Evolutionary conservation across 2,113 vertebrate genomes (phyloP), one percentile per base, ranked within the genome.

Genomic region (Albula glossodonta): DNA sequence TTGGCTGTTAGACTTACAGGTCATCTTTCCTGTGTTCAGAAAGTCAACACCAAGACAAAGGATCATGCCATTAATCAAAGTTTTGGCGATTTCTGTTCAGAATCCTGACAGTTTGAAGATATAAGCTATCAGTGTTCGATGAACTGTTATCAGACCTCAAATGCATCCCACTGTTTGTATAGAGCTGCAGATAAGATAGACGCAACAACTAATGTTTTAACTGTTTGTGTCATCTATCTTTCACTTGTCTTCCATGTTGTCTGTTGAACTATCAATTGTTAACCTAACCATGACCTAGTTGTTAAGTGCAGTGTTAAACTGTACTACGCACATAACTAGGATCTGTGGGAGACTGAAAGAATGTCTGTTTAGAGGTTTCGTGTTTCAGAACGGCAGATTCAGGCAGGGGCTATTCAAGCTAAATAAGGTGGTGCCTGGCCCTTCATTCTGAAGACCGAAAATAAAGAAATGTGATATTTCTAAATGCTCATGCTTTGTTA

Each of bases 11-110:
- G 31, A 41, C 31, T 41, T 41, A 41, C 31, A 41, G 31, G 31
- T 41, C 31, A 41, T 41, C 53, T 56, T 56, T 56, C 7, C 53
- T 56, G 7, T 56, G 53, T 56, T 12, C 12, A 56, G 53, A 56
- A 56, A 12, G 53, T 56, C 53, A 56, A 56, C 12, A 56, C 6
- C 53, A 9, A 56, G 53, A 56, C 53, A 56, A 56, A 12, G 53
- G 53, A 12, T 56, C 53, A 9, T 56, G 53, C 53, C 53, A 56
- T 56, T 56, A 56, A 95, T 96, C 95, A 96, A 89, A 89, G 90
- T 90, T 92, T 90, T 90, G 92, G 93, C 90, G 93, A 94, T 93
- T 94, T 93, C 92, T 94, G 94, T 94, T 93, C 88, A 86, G 88
- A 87, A 93, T 90, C 83, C 87, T 94, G 94, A 94, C 94, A 92